Evolutionary conservation across 2,113 vertebrate species (phyloP).

Genomic region (Mola mola): DNA sequence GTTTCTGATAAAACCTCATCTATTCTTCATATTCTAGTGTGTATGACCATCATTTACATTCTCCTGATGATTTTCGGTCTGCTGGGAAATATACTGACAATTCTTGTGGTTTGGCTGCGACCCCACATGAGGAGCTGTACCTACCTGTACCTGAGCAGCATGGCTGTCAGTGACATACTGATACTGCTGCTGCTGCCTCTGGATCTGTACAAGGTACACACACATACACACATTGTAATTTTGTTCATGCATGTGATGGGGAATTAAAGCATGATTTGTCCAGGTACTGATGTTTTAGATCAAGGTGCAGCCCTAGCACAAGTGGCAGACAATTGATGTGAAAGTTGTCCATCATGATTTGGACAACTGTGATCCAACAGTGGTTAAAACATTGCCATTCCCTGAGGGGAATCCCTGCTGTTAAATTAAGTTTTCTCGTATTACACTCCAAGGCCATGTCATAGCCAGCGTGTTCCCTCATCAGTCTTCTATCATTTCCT

Average conservation of each 20-base stretch:
- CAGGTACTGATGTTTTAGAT: background rate
- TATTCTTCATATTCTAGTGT: conserved; percentile 49
- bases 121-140: conserved; percentile 83
- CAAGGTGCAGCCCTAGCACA: background rate
- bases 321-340: background rate
- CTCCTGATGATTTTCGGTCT: conserved; percentile 79
- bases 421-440: conserved; percentile 33
- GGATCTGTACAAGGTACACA: conserved; percentile 82
- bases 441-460: conserved; percentile 1
- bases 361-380: background rate
- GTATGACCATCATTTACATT: conserved; percentile 77
- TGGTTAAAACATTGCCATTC: conserved; percentile 7
- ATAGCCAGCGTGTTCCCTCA: background rate
- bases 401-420: conserved; percentile 24
- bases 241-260: background rate
- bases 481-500: conserved; percentile 7
- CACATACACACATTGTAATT: conserved; percentile 8
- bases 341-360: background rate
- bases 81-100: conserved; percentile 81
- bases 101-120: conserved; percentile 82
- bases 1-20: conserved; percentile 6
- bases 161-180: conserved; percentile 82
- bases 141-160: conserved; percentile 86
- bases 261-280: background rate
- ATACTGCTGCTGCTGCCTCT: conserved; percentile 82